phyloP scores from a whole-genome alignment of 2,888 invertebrate species.

The Drosophila acutilabella region DNA sequence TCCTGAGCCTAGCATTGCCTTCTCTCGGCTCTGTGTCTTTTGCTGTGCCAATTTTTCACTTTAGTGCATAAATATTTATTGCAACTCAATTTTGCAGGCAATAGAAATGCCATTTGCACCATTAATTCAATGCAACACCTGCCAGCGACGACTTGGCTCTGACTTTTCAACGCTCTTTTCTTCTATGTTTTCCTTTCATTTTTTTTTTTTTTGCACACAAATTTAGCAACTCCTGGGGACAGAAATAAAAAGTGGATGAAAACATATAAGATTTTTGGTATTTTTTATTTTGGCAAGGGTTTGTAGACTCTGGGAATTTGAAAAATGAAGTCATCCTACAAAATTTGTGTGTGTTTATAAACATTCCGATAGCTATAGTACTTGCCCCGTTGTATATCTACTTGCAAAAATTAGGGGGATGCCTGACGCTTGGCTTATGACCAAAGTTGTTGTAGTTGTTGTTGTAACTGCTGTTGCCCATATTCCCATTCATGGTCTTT shows the following conservation, averaged over 20 bases:
- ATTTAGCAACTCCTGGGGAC: background rate
- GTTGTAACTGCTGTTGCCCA: constrained; percentile 29
- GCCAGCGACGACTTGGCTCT: constrained; percentile 74
- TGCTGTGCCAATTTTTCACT: constrained; percentile 78
- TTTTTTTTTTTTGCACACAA: background rate
- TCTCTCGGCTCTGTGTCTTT: constrained; percentile 52
- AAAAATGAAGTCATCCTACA: constrained; percentile 73
- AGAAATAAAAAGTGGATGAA: constrained; percentile 11
- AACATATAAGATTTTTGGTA: constrained; percentile 10
- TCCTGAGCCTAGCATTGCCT: constrained; percentile 18
- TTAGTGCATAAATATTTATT: constrained; percentile 79
- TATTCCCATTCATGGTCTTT: constrained; percentile 78
- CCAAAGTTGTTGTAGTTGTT: constrained; percentile 27
- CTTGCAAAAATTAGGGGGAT: constrained; percentile 7
- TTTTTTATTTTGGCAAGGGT: constrained; percentile 4
- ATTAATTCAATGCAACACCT: constrained; percentile 80
- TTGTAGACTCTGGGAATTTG: constrained; percentile 55
- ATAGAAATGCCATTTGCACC: constrained; percentile 81
- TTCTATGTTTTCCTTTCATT: background rate
- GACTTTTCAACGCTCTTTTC: constrained; percentile 40
- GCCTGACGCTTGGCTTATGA: constrained; percentile 46
- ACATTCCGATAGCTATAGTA: constrained; percentile 67
- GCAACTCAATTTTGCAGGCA: constrained; percentile 80
- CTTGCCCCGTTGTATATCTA: background rate
- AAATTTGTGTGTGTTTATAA: constrained; percentile 75